These are phyloP conservation scores for Drosophila melanogaster DNA, from an alignment of 1,140 invertebrate genomes.

Conservation along the genomic window Release_6_plus_ISO1_MT NT_033779.5:3490001-3490500, in stretches of 20 bases:
- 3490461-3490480: neutral
- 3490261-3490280: slow-evolving; percentile 3
- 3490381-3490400: neutral
- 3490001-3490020: neutral
- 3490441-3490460: neutral
- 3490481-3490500: neutral
- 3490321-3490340: slow-evolving; percentile 5
- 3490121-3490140: slow-evolving; percentile 45
- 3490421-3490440: neutral
- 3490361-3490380: neutral
- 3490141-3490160: slow-evolving; percentile 3
- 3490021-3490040: slow-evolving; percentile 10
- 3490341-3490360: neutral
- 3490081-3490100: slow-evolving; percentile 35
- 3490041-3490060: slow-evolving; percentile 31
- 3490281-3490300: slow-evolving; percentile 22
- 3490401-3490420: neutral
- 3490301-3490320: slow-evolving; percentile 9
- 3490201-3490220: slow-evolving; percentile 20
- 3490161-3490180: slow-evolving; percentile 17
- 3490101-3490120: slow-evolving; percentile 22
- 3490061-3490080: slow-evolving; percentile 28
- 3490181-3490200: slow-evolving; percentile 7
- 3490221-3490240: slow-evolving; percentile 26
- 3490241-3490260: slow-evolving; percentile 18